Evolutionary conservation across 2,113 vertebrate species (phyloP), one percentile per base, ranked within the genome.

Genomic region (Callocephalon fimbriatum): DNA sequence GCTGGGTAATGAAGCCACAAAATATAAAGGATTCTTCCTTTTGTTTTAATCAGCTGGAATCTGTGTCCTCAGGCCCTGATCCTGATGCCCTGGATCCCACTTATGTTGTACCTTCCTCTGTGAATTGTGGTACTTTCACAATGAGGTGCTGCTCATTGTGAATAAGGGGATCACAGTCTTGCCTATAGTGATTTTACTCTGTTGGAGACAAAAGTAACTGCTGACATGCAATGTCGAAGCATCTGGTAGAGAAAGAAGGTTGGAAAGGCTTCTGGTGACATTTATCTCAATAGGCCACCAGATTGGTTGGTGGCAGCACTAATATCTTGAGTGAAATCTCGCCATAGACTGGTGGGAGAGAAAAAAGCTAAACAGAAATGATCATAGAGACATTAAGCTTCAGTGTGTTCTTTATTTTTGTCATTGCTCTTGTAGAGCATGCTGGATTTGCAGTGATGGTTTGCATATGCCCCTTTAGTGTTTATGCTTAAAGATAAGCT

Each of bases 401-500:
- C 50, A 70, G 27, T 59, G n/a, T 40, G 10, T 73, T 86, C 91
- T 82, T 68, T 45, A 82, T 86, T 95, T 74, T 70, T 86, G 74
- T 67, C 71, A 9, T 62, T 88, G 68, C 72, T 88, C 35, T 86
- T 44, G 20, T 61, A 31, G 82, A 92, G 70, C 14, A 11, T 3
- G 0, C 76, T 93, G 79, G 72, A 71, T 95, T 94, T 94, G 62
- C 62, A 87, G 45, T 96, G 92, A 95, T 96, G 94, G 77, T 67
- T 94, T 92, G 68, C 94, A 95, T 76, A 73, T 94, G 83, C 51
- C 94, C 54, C 56, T 73, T 87, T 94, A 82, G 37, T 90, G 95
- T 97, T 96, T 97, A 91, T 65, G 53, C 93, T 85, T 50, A 82
- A 86, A 88, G 93, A 97, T 95, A 95, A 91, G 81, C 90, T 90